Evolutionary conservation across 2,797 vertebrate genomes (phyloP).

Genomic region (Xenops minutus): DNA sequence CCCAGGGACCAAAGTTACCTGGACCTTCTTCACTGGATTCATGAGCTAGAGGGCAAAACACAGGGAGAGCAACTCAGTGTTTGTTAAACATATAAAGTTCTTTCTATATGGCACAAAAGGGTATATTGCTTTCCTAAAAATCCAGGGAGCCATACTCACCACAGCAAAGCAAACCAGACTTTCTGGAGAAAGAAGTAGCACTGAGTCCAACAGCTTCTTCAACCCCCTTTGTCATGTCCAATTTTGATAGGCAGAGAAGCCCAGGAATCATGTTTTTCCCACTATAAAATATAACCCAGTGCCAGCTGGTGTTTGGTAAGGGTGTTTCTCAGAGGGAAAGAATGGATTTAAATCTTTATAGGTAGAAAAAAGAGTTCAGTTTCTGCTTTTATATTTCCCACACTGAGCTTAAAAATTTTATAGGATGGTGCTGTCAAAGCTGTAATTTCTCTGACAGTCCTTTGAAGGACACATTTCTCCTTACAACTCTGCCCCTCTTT

Average conservation of each 20-base stretch:
- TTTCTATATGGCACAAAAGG: not conserved
- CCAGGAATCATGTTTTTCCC: not conserved
- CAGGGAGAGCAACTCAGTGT: not conserved
- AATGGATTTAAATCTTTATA: not conserved
- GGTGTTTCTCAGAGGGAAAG: not conserved
- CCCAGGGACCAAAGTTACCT: not conserved
- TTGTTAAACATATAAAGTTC: not conserved
- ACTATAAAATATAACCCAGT: not conserved
- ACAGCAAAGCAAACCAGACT: not conserved
- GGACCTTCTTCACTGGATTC: not conserved
- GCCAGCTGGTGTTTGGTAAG: not conserved
- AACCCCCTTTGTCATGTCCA: not conserved
- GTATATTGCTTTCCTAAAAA: not conserved
- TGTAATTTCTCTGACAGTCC: not conserved
- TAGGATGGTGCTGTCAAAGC: not conserved
- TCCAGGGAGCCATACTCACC: not conserved
- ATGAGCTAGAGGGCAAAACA: not conserved
- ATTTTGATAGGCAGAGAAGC: not conserved
- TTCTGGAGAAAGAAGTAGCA: not conserved
- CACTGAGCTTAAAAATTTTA: not conserved
- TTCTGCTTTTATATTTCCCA: not conserved
- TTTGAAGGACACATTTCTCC: not conserved
- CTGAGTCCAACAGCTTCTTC: not conserved
- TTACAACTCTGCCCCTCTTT: not conserved
- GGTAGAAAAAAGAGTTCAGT: not conserved